Conservation (phyloP, 2,797 vertebrate genomes). For the Pogonophryne albipinna region DNA sequence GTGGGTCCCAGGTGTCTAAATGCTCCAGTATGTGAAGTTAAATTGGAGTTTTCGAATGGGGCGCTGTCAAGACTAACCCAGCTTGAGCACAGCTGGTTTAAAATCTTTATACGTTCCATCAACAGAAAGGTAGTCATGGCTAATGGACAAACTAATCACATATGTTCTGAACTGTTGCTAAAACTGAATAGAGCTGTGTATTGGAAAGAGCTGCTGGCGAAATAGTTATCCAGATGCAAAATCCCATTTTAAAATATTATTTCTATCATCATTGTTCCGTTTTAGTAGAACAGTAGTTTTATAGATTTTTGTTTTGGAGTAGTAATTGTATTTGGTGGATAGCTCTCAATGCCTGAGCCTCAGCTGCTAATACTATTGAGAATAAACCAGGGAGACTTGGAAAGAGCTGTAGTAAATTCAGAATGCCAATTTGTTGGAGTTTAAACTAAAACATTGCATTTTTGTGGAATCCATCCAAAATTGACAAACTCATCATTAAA, state of each 20-base stretch:
- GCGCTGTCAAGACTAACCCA: neutral
- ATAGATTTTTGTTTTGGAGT: slow-evolving; percentile 6
- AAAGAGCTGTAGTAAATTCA: neutral
- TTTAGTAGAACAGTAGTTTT: neutral
- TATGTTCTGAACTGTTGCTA: neutral
- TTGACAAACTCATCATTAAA: neutral
- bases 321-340: neutral
- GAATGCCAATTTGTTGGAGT: neutral
- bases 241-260: too few species aligned
- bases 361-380: neutral
- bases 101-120: neutral
- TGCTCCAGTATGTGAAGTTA: neutral
- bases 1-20: neutral
- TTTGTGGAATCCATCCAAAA: neutral
- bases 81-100: neutral
- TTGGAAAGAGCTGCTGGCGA: too few species aligned
- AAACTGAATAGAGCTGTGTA: slow-evolving; percentile 1
- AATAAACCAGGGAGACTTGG: neutral
- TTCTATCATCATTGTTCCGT: neutral
- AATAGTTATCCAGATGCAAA: too few species aligned
- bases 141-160: neutral
- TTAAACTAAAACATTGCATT: neutral
- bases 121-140: neutral
- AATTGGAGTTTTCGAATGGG: slow-evolving; percentile 11
- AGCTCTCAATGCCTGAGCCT: slow-evolving; percentile 4